phyloP scores from a whole-genome alignment of 2,797 vertebrate species.

The Agapornis canus region DNA sequence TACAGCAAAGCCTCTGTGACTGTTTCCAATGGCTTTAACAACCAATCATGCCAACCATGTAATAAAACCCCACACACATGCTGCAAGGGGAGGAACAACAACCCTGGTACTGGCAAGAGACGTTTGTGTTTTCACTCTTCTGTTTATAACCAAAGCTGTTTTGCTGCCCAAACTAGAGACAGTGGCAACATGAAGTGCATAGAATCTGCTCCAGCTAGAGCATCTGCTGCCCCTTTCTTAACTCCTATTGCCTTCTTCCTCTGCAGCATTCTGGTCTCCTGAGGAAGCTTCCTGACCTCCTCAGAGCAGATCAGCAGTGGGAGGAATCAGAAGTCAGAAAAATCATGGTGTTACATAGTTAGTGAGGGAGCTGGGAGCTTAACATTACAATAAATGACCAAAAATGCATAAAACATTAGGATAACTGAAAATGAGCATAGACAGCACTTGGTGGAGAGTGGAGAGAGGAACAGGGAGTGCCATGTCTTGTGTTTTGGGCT shows the following conservation, averaged over 20 bases:
- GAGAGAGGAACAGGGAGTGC: not conserved
- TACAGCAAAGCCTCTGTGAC: not conserved
- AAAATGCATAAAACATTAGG: not conserved
- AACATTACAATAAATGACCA: not conserved
- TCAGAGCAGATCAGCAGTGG: not conserved
- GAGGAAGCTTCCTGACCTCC: not conserved
- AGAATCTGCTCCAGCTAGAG: not conserved
- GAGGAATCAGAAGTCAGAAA: not conserved
- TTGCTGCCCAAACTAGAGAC: not conserved
- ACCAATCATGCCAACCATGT: not conserved
- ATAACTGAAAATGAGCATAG: not conserved
- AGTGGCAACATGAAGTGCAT: not conserved
- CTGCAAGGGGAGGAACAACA: not conserved
- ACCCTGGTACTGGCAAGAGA: fast-evolving
- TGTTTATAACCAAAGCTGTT: not conserved
- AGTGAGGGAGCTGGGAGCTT: not conserved
- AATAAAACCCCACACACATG: not conserved
- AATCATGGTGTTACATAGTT: not conserved
- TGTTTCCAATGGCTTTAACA: not conserved
- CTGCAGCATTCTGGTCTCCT: not conserved
- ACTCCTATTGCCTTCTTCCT: not conserved
- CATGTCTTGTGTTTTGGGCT: not conserved
- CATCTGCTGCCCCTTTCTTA: not conserved
- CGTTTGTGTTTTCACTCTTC: not conserved
- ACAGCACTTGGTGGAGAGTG: fast-evolving